Conservation (phyloP, 2,113 vertebrate species). For the Syngnathus typhle region DNA sequence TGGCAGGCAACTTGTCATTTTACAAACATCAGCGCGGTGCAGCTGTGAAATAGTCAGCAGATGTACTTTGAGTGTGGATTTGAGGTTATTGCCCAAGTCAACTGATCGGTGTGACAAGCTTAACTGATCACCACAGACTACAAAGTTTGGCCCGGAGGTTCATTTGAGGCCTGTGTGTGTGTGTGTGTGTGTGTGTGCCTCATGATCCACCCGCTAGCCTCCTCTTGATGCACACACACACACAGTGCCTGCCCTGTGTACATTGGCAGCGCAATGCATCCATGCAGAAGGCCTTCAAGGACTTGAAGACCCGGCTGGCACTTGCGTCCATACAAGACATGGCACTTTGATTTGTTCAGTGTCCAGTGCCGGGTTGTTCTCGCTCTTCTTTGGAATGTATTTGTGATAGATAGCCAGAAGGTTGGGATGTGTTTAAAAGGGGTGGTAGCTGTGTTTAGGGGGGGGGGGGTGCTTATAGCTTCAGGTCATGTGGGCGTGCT, state of each 20-base stretch:
- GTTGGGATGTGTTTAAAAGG: conserved; percentile 56
- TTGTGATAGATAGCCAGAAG: conserved; percentile 53
- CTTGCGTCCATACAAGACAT: conserved; percentile 18
- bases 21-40: not conserved
- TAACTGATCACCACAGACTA: conserved; percentile 47
- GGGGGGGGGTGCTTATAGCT: conserved; percentile 31
- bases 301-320: conserved; percentile 54
- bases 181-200: conserved; percentile 15
- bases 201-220: conserved; percentile 45
- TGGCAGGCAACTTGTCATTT: not conserved
- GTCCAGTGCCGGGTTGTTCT: conserved; percentile 58
- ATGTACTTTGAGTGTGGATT: conserved; percentile 8
- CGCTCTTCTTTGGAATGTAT: conserved; percentile 63
- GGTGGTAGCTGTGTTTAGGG: conserved; percentile 20
- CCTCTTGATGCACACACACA: conserved; percentile 30
- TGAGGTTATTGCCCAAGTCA: conserved; percentile 28
- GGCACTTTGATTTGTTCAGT: conserved; percentile 41
- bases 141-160: conserved; percentile 41
- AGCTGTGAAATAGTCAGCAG: not conserved
- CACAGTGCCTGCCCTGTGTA: conserved; percentile 37
- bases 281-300: conserved; percentile 53
- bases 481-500: conserved; percentile 46
- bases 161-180: conserved; percentile 37
- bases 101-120: conserved; percentile 47
- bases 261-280: conserved; percentile 45